phyloP scores from a whole-genome alignment of 2,113 vertebrate genomes.

The Dermatemys mawii region DNA sequence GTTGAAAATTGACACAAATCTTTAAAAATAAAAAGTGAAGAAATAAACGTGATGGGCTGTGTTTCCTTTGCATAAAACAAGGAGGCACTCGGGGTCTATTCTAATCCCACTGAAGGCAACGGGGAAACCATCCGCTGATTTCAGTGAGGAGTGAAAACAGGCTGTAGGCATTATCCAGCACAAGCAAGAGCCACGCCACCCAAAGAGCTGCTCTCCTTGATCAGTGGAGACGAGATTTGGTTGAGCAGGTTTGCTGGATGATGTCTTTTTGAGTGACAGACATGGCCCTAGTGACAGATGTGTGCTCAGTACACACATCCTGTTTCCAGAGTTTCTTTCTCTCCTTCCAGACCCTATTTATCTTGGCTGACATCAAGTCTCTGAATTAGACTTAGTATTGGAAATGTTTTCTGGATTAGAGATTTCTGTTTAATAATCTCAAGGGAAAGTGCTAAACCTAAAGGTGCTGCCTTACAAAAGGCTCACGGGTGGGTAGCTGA shows the following conservation, averaged over 20 bases:
- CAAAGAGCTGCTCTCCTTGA: conserved; percentile 27
- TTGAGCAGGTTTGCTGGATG: conserved; percentile 40
- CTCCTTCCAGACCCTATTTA: conserved; percentile 53
- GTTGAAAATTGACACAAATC: background rate
- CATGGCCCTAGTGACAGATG: background rate
- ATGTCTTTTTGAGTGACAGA: conserved; percentile 48
- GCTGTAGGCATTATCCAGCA: background rate
- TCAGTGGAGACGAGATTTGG: conserved; percentile 39
- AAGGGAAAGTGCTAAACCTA: conserved; percentile 16
- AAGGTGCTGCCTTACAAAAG: conserved; percentile 29
- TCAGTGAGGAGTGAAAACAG: background rate
- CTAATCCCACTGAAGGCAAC: background rate
- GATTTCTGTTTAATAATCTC: conserved; percentile 49
- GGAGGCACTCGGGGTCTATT: background rate
- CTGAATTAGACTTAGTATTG: conserved; percentile 59
- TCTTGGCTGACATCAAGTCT: conserved; percentile 48
- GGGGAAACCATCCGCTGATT: background rate
- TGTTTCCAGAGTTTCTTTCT: conserved; percentile 38
- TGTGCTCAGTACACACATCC: background rate
- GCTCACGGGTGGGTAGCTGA: background rate
- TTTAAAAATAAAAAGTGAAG: background rate
- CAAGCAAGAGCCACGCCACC: background rate
- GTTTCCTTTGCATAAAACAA: conserved; percentile 18
- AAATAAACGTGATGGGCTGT: background rate
- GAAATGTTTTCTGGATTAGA: conserved; percentile 62